These are phyloP conservation scores for Pogona vitticeps DNA, from an alignment of 2,113 vertebrate species.

Conservation along the genomic window DNA sequence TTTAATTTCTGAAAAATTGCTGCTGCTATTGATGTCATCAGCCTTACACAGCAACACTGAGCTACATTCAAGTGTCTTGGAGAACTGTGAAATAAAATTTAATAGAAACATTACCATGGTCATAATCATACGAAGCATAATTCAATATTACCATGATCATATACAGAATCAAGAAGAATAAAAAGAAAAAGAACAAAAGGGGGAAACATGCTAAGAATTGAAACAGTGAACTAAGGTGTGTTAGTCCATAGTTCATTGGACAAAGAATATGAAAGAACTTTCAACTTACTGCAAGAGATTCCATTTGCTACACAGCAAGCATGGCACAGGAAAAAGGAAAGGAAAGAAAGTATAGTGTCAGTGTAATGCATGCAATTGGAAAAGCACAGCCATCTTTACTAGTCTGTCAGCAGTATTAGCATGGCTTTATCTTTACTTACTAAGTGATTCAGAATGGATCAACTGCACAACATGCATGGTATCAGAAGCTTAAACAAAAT, in stretches of 20 bases:
- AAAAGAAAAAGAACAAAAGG: slow-evolving; percentile 54
- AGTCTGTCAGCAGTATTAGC: slow-evolving; percentile 75
- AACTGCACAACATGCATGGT: slow-evolving; percentile 74
- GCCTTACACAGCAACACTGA: background rate
- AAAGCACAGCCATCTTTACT: slow-evolving; percentile 73
- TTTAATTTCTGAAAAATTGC: no score
- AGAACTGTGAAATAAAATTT: slow-evolving; percentile 51
- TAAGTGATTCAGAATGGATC: slow-evolving; percentile 63
- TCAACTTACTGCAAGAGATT: slow-evolving; percentile 99
- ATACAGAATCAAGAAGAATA: slow-evolving; percentile 56
- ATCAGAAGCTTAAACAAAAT: slow-evolving; percentile 56
- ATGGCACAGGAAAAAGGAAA: slow-evolving; percentile 90
- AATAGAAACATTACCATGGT: slow-evolving; percentile 36
- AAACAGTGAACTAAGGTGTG: slow-evolving; percentile 63
- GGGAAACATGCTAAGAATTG: slow-evolving; percentile 72
- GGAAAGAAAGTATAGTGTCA: slow-evolving; percentile 87
- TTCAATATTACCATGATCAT: slow-evolving; percentile 44
- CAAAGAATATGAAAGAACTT: slow-evolving; percentile 83
- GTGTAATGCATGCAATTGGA: slow-evolving; percentile 83
- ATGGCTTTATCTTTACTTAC: slow-evolving; percentile 69
- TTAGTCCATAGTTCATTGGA: slow-evolving; percentile 75
- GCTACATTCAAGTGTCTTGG: background rate
- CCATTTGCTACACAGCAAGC: slow-evolving; percentile 99
- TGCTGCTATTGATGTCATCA: no score
- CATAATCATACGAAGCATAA: background rate